These are phyloP conservation scores for Sus cebifrons DNA, from an alignment of 2,797 vertebrate genomes.

Conservation along the genomic window DNA sequence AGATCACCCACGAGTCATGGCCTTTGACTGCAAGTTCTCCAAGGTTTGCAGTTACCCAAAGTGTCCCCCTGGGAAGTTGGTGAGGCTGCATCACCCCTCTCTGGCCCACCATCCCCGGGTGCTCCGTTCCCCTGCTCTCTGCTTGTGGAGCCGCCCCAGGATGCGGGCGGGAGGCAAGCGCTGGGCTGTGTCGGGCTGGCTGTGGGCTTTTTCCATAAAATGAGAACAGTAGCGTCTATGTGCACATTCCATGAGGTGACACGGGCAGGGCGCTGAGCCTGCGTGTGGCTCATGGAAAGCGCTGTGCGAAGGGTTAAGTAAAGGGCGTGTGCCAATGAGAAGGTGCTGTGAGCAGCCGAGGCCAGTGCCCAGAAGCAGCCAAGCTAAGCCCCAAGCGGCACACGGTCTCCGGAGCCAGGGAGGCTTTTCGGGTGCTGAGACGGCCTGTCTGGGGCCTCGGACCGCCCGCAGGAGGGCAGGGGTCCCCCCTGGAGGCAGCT, in stretches of 20 bases:
- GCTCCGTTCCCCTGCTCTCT: fast-evolving
- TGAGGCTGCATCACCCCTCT: fast-evolving
- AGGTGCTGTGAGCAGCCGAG: fast-evolving
- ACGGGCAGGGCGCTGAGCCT: fast-evolving
- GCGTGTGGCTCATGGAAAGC: not conserved
- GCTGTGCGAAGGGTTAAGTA: fast-evolving
- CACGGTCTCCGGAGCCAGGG: fast-evolving
- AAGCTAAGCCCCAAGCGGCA: not conserved
- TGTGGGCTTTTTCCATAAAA: not conserved
- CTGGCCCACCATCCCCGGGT: fast-evolving
- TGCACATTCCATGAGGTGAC: fast-evolving
- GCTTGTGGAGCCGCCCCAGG: fast-evolving
- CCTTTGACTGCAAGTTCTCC: not conserved
- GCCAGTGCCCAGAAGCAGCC: fast-evolving
- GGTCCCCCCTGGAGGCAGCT: fast-evolving
- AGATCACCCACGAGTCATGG: not conserved
- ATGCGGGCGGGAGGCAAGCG: fast-evolving
- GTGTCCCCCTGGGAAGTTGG: not conserved
- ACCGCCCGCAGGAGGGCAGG: not conserved
- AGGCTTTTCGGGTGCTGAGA: not conserved
- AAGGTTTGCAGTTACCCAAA: not conserved
- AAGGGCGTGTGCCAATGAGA: fast-evolving
- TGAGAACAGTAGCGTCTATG: fast-evolving
- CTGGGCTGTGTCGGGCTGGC: fast-evolving
- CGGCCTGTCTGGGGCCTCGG: not conserved